Conservation (phyloP, 2,113 vertebrate species). For the Vidua macroura region DNA sequence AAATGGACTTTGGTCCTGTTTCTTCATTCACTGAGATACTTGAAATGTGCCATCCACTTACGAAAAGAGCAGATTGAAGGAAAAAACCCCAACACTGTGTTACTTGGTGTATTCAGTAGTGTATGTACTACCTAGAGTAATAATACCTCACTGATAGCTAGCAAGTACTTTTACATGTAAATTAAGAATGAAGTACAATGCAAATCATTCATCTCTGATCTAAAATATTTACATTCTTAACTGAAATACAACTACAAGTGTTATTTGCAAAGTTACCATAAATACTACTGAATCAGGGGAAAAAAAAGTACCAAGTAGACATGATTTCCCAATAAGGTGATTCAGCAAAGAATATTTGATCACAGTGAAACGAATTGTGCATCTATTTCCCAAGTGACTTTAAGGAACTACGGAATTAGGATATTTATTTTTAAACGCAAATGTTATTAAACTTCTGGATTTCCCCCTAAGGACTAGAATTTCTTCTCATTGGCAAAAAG, state of each 20-base stretch:
- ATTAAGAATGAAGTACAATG: slow-evolving; percentile 13
- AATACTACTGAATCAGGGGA: neutral
- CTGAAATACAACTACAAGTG: neutral
- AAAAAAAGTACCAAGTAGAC: neutral
- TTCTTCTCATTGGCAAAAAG: neutral
- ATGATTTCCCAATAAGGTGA: neutral
- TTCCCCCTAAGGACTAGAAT: neutral
- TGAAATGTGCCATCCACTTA: neutral
- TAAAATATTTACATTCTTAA: slow-evolving; percentile 29
- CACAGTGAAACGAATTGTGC: neutral
- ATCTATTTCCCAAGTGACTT: neutral
- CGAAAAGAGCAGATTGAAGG: neutral
- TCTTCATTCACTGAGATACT: neutral
- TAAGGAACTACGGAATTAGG: neutral
- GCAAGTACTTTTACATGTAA: neutral
- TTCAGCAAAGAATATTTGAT: neutral
- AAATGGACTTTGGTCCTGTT: neutral
- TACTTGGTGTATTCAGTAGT: neutral
- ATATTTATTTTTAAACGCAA: neutral
- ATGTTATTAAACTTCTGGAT: neutral
- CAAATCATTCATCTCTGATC: neutral
- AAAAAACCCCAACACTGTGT: fast-evolving
- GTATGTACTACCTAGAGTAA: neutral
- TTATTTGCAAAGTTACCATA: neutral
- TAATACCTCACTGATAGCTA: neutral